These are phyloP conservation scores for Colletes gigas DNA, from an alignment of 1,140 invertebrate species.

Conservation along the genomic window DNA sequence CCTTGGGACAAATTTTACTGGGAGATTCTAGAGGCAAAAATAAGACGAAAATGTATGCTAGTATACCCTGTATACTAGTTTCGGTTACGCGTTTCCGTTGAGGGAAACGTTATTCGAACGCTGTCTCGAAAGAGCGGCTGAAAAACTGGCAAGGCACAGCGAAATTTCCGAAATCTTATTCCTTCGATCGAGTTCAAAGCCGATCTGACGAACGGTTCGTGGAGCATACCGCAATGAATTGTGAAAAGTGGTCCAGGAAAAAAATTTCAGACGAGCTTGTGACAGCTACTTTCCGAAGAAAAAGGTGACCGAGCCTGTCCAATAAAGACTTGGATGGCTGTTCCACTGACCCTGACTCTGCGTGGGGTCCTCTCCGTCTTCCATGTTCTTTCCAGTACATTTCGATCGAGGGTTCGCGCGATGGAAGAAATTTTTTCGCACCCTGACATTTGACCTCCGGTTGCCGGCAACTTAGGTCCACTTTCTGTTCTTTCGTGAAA, in stretches of 20 bases:
- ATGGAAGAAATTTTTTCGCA: constrained; percentile 55
- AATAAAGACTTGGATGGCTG: constrained; percentile 62
- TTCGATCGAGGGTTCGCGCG: constrained; percentile 61
- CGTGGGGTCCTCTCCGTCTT: constrained; percentile 71
- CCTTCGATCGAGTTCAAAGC: constrained; percentile 51
- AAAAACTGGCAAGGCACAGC: constrained; percentile 17
- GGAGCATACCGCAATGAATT: constrained; percentile 40
- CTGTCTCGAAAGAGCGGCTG: not conserved
- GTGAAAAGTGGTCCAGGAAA: constrained; percentile 31
- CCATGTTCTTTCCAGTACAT: constrained; percentile 63
- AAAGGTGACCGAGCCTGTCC: constrained; percentile 69
- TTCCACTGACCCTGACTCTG: constrained; percentile 74
- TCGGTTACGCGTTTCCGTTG: constrained; percentile 41
- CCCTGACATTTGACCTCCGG: constrained; percentile 59
- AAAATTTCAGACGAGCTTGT: constrained; percentile 46
- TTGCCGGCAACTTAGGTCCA: constrained; percentile 12
- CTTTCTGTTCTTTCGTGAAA: not conserved
- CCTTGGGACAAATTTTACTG: no score
- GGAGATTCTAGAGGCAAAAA: no score
- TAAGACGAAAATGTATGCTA: not conserved
- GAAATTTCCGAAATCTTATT: constrained; percentile 46
- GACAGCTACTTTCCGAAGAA: constrained; percentile 63
- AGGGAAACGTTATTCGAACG: constrained; percentile 13
- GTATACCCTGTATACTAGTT: not conserved
- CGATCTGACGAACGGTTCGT: constrained; percentile 22